phyloP scores from a whole-genome alignment of 2,888 invertebrate genomes.

The Tetanocera ferruginea region DNA sequence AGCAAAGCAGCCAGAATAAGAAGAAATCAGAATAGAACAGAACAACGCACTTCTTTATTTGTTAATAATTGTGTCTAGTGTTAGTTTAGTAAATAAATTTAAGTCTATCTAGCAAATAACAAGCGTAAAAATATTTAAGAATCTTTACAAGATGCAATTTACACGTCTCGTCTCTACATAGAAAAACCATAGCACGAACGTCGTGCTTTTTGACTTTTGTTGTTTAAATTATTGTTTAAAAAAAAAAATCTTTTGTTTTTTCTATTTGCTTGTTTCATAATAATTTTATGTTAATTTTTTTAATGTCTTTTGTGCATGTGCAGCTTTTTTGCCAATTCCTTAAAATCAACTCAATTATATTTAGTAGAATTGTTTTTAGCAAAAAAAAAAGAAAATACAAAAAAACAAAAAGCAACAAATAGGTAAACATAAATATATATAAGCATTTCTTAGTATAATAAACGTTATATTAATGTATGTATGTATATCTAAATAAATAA shows the following conservation, averaged over 20 bases:
- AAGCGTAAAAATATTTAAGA: background rate
- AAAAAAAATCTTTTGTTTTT: too few relatives aligned
- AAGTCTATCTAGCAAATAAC: slow-evolving; percentile 13
- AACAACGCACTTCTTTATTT: slow-evolving; percentile 32
- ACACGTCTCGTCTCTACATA: too few relatives aligned
- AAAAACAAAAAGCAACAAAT: too few relatives aligned
- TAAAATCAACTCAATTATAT: background rate
- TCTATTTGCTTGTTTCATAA: background rate
- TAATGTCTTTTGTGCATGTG: background rate
- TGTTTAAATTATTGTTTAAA: too few relatives aligned
- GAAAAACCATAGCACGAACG: too few relatives aligned
- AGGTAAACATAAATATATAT: background rate
- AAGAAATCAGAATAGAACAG: slow-evolving; percentile 30
- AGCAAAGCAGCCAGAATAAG: slow-evolving; percentile 21
- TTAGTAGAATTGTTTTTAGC: background rate
- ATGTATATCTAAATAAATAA: slow-evolving; percentile 29
- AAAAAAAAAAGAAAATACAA: background rate
- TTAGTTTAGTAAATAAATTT: slow-evolving; percentile 41
- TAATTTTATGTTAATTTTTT: background rate
- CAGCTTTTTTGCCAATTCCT: background rate
- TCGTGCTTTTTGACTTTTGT: too few relatives aligned
- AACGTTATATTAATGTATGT: slow-evolving; percentile 11
- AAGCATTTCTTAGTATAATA: slow-evolving; percentile 12
- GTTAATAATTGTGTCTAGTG: slow-evolving; percentile 43
- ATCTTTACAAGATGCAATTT: background rate